Conservation (phyloP, 2,888 invertebrate species). For the Cataglyphis livida region DNA sequence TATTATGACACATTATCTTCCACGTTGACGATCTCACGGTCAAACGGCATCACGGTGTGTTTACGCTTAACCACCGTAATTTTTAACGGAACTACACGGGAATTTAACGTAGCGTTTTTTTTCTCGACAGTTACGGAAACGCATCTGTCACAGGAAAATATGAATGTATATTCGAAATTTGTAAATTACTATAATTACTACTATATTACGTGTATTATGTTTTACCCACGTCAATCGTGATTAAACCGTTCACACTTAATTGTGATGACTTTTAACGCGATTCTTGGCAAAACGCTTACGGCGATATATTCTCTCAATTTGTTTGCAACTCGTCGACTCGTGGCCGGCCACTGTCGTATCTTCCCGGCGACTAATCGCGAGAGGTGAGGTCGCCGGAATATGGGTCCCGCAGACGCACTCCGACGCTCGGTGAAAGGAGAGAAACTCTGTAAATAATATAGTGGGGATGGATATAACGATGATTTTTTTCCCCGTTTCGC, state of each 20-base stretch:
- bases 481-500: constrained; percentile 35
- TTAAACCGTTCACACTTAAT: constrained; percentile 15
- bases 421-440: constrained; percentile 73
- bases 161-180: background rate
- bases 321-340: constrained; percentile 10
- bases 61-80: constrained; percentile 44
- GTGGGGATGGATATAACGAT: constrained; percentile 68
- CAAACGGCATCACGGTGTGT: constrained; percentile 29
- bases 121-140: background rate
- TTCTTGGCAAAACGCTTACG: background rate
- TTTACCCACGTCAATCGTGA: background rate
- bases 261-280: background rate
- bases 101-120: constrained; percentile 36
- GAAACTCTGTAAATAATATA: constrained; percentile 67
- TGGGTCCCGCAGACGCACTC: constrained; percentile 51
- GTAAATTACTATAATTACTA: background rate
- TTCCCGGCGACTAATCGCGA: constrained; percentile 56
- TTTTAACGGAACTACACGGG: constrained; percentile 25
- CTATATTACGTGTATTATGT: background rate
- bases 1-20: constrained; percentile 1
- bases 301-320: background rate
- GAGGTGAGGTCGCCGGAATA: constrained; percentile 56
- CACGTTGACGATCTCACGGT: background rate
- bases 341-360: constrained; percentile 56
- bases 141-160: constrained; percentile 18